Evolutionary conservation across 2,797 vertebrate species (phyloP), one percentile per base, ranked within the genome.

Genomic region (Labeo calbasu): DNA sequence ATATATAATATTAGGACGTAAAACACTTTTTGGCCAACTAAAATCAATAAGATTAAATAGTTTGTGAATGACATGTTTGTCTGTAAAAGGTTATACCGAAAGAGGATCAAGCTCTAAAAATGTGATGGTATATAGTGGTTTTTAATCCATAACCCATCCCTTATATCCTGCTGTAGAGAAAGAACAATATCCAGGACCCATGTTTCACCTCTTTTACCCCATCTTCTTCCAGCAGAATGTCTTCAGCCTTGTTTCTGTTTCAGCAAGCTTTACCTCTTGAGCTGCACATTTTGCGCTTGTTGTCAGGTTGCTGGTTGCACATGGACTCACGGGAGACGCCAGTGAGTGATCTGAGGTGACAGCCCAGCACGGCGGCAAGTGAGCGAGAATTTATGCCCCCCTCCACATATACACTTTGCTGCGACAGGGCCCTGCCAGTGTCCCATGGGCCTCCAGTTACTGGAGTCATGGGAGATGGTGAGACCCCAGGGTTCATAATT

Each of bases 271-370:
- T 78, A 76, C 77, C 68, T 84, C 83, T 51, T 63, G 53, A 84
- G 84, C 82, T 73, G 77, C 80, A 75, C 82, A 84, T 59, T 66
- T 68, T 89, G 75, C 68, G 82, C 81, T 90, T 88, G 89, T 90
- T 91, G 92, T 89, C 87, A 92, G 90, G 90, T 91, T 91, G 87
- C 90, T 86, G 85, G 89, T 90, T 92, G 88, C 90, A 91, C 89
- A 82, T 75, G 72, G 81, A 66, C 82, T 87, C 84, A 84, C 83
- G 69, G 40, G 82, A 86, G 84, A 84, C 28, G 69, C 57, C 78
- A n/a, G 46, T 88, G 89, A 90, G 84, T 90, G 92, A 95, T 94
- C 87, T 81, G 80, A 89, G 91, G 92, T 89, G 94, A 95, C 92
- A 91, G 90, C 87, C 66, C 87, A 90, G 89, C 55, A 63, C 82